Percentiles rank a stretch among this genome's conserved stretches.
Conservation (phyloP, 2,797 vertebrate genomes). For the Cossypha dichroa region DNA sequence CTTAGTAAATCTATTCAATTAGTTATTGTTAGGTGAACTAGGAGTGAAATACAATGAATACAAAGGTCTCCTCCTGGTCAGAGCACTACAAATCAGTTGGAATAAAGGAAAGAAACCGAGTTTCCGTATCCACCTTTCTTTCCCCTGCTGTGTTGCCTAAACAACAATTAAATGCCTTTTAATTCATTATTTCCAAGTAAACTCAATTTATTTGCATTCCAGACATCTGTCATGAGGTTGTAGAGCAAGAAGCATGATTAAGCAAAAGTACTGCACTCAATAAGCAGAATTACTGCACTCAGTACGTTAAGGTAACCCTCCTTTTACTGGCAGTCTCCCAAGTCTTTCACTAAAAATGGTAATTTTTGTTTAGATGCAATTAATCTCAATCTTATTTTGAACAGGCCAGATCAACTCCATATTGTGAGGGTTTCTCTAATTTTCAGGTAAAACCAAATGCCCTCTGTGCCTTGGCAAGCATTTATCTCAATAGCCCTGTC, state of each 20-base stretch:
- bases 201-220: neutral
- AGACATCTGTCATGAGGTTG: neutral
- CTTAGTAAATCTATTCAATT: constrained; percentile 15
- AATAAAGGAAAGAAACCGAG: neutral
- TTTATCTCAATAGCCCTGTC: neutral
- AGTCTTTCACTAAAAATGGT: neutral
- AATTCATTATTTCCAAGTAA: neutral
- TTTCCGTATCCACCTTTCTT: neutral
- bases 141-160: neutral
- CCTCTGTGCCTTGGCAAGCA: neutral
- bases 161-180: neutral
- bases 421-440: neutral
- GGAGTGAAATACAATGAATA: neutral
- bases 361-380: neutral
- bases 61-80: neutral
- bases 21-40: neutral
- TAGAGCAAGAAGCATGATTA: neutral
- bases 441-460: constrained; percentile 23
- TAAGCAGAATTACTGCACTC: neutral
- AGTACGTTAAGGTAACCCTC: neutral
- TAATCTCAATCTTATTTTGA: neutral
- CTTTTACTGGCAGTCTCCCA: neutral
- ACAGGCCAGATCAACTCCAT: neutral
- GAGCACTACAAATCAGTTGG: neutral
- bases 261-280: neutral